Evolutionary conservation across 2,797 vertebrate species (phyloP).

Genomic region (Hylomyscus alleni): DNA sequence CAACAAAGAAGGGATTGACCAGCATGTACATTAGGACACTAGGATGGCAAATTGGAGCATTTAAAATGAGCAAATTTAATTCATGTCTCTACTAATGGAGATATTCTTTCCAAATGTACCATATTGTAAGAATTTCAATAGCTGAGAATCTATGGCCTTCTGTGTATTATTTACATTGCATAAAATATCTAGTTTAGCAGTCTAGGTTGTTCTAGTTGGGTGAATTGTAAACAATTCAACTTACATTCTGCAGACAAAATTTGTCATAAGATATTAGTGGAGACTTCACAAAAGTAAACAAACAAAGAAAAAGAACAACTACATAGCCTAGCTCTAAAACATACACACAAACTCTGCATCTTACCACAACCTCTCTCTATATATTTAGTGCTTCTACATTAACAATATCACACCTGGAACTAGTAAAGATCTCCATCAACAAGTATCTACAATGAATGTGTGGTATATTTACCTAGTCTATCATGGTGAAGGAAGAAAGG

Average conservation of each 20-base stretch:
- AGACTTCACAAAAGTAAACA: not conserved
- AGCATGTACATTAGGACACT: not conserved
- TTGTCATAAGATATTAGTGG: not conserved
- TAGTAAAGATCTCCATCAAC: no score
- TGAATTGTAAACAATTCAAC: not conserved
- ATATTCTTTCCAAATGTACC: not conserved
- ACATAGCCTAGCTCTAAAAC: not conserved
- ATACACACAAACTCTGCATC: not conserved
- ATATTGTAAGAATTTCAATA: conserved; percentile 27
- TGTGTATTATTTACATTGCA: not conserved
- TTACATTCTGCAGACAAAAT: not conserved
- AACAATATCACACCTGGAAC: not conserved
- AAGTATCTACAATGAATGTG: not conserved
- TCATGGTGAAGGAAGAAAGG: no score
- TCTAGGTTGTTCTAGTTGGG: not conserved
- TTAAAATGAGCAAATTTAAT: conserved; percentile 55
- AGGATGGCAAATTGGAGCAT: not conserved
- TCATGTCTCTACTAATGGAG: not conserved
- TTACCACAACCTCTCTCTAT: not conserved
- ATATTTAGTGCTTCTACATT: not conserved
- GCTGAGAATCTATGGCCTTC: not conserved
- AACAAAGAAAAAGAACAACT: not conserved
- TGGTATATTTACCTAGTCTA: not conserved
- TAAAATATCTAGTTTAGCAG: not conserved
- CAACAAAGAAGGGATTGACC: not conserved